Base-by-base conservation (phyloP, 1,140 invertebrate species). In the Condylostylus longicornis region DNA sequence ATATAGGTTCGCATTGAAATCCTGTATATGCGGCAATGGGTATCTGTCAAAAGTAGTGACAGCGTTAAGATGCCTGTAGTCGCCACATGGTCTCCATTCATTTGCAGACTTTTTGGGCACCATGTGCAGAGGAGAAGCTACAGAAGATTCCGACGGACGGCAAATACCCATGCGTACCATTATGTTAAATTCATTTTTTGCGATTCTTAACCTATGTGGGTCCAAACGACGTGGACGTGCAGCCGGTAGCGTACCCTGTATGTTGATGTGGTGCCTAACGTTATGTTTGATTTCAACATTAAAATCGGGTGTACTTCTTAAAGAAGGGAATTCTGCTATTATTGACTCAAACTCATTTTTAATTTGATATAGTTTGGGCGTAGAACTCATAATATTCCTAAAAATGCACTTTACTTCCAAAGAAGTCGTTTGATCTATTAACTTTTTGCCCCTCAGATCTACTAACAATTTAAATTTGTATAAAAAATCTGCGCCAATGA, bases 1-100 rank as follows among this genome's bases (percentile, higher is more conserved):
- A 1, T 42, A 18, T 2, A 72, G 37, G 4, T 31, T 35, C 19
- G 46, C 32, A 0, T 46, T 30, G 23, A 57, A 53, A 42, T 63
- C 58, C 17, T 52, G 38, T 14, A 54, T 40, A 18, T 42, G 36
- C 0, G 51, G 45, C 0, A 58, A 33, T 20, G 47, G 54, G 35
- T 57, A 64, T 7, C 46, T 19, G 36, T 66, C 59, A 0, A 50
- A 42, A 8, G 38, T 41, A 7, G 60, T 68, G 4, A 48, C 13
- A 1, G 43, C 27, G 42, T 69, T 70, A 0, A 68, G 39, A n/a
- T 30, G 18, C 8, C 59, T 41, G 40, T 63, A 70, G 43, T 70
- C 65, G 0, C 64, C 57, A 35, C 51, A 58, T 1, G 51, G 47
- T 6, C 63, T 37, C 43, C 49, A 62, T 0, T 42, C 35, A 1